Evolutionary conservation across 2,888 invertebrate genomes (phyloP), one percentile per base, ranked within the genome.

Genomic region (Drosophila peninsularis): DNA sequence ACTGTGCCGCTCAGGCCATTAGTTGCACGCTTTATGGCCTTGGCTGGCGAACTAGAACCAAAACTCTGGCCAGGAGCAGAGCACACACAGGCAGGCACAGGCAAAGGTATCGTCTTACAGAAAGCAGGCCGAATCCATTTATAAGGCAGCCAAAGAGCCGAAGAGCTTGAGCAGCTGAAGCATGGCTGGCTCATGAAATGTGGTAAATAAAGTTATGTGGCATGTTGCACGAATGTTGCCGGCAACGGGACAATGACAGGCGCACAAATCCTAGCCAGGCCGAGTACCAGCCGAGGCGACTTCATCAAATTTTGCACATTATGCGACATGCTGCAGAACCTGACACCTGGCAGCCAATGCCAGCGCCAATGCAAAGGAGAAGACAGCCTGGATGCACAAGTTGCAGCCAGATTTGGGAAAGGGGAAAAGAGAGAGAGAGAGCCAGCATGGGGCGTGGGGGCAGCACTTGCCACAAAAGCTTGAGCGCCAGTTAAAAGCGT

Each of bases 301-400:
- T 89, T 84, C 89, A 86, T 86, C 86, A 90, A 90, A 90, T 90
- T 90, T 89, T 77, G 72, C 79, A 90, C 78, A 82, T 90, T 89
- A 90, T 90, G 90, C 89, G 89, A 90, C 90, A 90, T 75, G 76
- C 69, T 60, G 81, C 69, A 80, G 61, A 80, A 80, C 80, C 80
- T 90, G 89, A 90, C 90, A 88, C 79, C 75, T 80, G 71, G 82
- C 80, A 77, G 75, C 68, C 72, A 74, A 10, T 30, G 30, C 30
- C 30, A 30, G 10, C 5, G 30, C 27, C 30, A 30, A 71, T 69
- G 75, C 64, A 62, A 53, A 62, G 71, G 61, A 76, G 73, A 68
- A 63, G 78, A 78, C 78, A 78, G 69, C 70, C 67, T 66, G 52
- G 72, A 41, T 62, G 78, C 67, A 71, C 61, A 45, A 66, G 44